Conservation (phyloP, 2,888 invertebrate species). For the Zelleria hepariella region DNA sequence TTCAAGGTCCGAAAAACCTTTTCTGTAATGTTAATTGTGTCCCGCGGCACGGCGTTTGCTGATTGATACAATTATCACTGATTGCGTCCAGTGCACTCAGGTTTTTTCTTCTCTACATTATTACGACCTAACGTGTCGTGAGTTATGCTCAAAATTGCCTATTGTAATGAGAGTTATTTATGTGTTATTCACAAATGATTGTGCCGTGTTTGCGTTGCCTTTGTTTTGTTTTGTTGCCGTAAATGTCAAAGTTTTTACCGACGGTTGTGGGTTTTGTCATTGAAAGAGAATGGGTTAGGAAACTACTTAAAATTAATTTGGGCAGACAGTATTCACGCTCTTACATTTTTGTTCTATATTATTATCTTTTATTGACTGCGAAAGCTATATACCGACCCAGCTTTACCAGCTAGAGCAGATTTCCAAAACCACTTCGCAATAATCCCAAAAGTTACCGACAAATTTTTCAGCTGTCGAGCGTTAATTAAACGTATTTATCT, state of each 20-base stretch:
- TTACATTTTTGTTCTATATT: neutral
- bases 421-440: neutral
- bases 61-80: conserved; percentile 54
- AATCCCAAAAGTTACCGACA: neutral
- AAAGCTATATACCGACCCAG: too few species aligned
- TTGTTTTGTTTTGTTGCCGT: neutral
- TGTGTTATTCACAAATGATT: conserved; percentile 1
- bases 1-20: conserved; percentile 38
- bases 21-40: conserved; percentile 48
- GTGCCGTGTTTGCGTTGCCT: neutral
- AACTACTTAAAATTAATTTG: too few species aligned
- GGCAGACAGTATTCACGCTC: neutral
- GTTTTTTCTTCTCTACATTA: conserved; percentile 17
- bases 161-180: conserved; percentile 12
- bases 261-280: neutral
- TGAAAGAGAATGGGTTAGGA: neutral
- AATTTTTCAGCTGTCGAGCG: neutral
- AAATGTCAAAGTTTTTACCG: neutral
- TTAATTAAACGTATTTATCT: neutral
- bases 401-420: too few species aligned
- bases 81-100: conserved; percentile 29
- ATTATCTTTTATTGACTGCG: neutral
- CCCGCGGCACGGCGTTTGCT: conserved; percentile 40
- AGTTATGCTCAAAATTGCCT: conserved; percentile 38
- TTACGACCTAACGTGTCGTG: conserved; percentile 22